These are phyloP conservation scores for Dryomyza anilis DNA, from an alignment of 2,888 invertebrate species.

Conservation along the genomic window DNA sequence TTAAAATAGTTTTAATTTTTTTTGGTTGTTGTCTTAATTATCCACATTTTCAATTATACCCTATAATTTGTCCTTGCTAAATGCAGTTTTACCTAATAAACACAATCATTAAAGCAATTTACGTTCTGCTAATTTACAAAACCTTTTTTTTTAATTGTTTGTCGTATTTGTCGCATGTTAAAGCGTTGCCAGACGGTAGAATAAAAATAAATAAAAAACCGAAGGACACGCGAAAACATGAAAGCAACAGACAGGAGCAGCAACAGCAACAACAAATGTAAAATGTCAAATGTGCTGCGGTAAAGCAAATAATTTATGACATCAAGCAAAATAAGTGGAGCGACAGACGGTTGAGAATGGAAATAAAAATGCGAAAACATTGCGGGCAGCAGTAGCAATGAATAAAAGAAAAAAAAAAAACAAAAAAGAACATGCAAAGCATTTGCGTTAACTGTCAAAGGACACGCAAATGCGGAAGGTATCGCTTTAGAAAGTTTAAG, in stretches of 20 bases:
- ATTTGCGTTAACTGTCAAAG: background rate
- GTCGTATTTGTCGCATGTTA: too few relatives aligned
- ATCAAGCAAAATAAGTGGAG: constrained; percentile 3
- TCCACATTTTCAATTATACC: too few relatives aligned
- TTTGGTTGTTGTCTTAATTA: too few relatives aligned
- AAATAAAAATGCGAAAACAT: background rate
- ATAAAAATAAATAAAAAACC: too few relatives aligned
- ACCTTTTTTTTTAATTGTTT: too few relatives aligned
- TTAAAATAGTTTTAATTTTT: too few relatives aligned
- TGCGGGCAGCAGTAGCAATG: background rate
- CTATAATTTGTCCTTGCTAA: too few relatives aligned
- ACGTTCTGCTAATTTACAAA: too few relatives aligned
- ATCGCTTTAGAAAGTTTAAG: background rate
- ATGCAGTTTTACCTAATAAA: too few relatives aligned
- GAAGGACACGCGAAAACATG: constrained; percentile 15
- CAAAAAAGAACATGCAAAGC: background rate
- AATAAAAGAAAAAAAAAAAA: background rate
- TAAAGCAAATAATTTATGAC: constrained; percentile 12
- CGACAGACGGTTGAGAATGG: too few relatives aligned
- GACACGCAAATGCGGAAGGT: constrained; percentile 5
- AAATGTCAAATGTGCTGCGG: too few relatives aligned
- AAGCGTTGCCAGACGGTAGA: background rate
- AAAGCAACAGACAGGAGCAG: constrained; percentile 5
- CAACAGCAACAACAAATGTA: constrained; percentile 7
- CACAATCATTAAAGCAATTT: too few relatives aligned